phyloP scores from a whole-genome alignment of 2,888 invertebrate genomes.

The Aphodius sticticus region DNA sequence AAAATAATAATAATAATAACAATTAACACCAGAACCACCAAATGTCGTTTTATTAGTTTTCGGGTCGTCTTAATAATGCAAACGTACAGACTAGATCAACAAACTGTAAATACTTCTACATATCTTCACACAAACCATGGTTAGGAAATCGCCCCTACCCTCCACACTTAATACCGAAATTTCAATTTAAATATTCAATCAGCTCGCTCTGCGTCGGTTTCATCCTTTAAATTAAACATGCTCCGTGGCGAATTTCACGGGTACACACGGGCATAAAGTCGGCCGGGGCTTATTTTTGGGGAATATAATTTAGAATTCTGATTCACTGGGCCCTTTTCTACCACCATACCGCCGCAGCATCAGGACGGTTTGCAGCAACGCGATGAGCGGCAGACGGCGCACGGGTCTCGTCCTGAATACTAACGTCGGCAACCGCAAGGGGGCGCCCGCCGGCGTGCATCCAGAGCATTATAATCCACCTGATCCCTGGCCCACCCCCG shows the following conservation, averaged over 20 bases:
- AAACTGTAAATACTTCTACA: no score
- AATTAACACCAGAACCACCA: no score
- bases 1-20: no score
- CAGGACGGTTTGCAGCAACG: background rate
- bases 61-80: no score
- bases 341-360: background rate
- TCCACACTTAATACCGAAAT: background rate
- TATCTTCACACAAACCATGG: background rate
- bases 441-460: slow-evolving; percentile 32
- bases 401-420: slow-evolving; percentile 43
- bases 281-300: background rate
- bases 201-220: background rate
- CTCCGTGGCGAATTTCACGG: background rate
- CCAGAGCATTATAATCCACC: slow-evolving; percentile 28
- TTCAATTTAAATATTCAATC: slow-evolving; percentile 4
- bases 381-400: slow-evolving; percentile 40
- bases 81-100: no score
- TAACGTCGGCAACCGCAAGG: slow-evolving; percentile 32
- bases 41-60: no score
- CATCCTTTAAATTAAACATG: background rate
- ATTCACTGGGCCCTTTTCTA: background rate
- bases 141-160: background rate
- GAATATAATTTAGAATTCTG: slow-evolving; percentile 4
- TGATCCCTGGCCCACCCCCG: slow-evolving; percentile 20
- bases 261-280: slow-evolving; percentile 4